phyloP scores from a whole-genome alignment of 1,140 invertebrate species.

The Ceratina australensis region DNA sequence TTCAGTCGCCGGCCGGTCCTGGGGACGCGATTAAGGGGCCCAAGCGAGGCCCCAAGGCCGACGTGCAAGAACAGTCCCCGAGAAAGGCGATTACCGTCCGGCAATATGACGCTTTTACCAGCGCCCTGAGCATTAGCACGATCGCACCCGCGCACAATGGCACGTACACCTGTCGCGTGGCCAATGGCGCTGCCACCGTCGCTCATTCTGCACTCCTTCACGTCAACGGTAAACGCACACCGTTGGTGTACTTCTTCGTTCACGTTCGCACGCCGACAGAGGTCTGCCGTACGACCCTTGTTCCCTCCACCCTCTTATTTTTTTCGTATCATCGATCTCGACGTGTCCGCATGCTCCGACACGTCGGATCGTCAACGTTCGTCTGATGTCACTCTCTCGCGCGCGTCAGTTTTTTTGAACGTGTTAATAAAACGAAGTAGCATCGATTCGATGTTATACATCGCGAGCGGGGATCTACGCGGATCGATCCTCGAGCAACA shows the following conservation, averaged over 20 bases:
- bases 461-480: not conserved
- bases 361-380: slow-evolving; percentile 29
- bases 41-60: slow-evolving; percentile 49
- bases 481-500: slow-evolving; percentile 10
- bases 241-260: slow-evolving; percentile 68
- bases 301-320: not conserved
- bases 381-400: not conserved
- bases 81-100: slow-evolving; percentile 81
- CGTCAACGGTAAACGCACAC: slow-evolving; percentile 82
- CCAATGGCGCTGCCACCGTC: slow-evolving; percentile 82
- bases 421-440: too few species aligned
- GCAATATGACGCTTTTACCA: slow-evolving; percentile 84
- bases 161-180: slow-evolving; percentile 86
- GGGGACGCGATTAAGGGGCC: slow-evolving; percentile 54
- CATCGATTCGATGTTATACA: not conserved
- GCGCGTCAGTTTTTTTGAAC: not conserved
- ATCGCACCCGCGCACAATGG: slow-evolving; percentile 84
- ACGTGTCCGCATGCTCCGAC: slow-evolving; percentile 31
- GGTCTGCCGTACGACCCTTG: not conserved
- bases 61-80: slow-evolving; percentile 61
- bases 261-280: slow-evolving; percentile 32
- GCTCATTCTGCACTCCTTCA: slow-evolving; percentile 82
- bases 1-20: slow-evolving; percentile 50
- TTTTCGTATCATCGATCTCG: not conserved
- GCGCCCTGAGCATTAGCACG: slow-evolving; percentile 83